Base-by-base conservation (phyloP, 2,888 invertebrate genomes). In the Gymnocheta viridis region DNA sequence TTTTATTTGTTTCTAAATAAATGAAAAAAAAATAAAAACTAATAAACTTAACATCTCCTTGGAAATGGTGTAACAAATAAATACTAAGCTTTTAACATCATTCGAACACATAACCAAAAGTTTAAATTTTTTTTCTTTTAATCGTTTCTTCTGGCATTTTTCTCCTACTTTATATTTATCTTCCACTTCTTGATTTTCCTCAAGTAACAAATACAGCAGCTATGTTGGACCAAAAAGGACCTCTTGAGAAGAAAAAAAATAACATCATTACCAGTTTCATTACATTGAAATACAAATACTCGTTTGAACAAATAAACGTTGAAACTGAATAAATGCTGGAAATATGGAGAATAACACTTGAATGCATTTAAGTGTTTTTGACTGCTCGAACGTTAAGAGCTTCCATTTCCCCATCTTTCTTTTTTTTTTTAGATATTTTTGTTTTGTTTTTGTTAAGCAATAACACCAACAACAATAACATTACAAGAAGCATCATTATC, bases 331-430 rank as follows among this genome's bases (percentile, higher is more conserved):
- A 56, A 77, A 70, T 73, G 67, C 62, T 78, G 64, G 58, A 54
- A 80, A 83, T 77, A 80, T 80, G 83, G 66, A 66, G 76, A 76
- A 73, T 47, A 72, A 84, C 86, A 85, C 86, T 85, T 86, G 82
- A 87, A 85, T 89, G 89, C 90, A 89, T 87, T 89, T 86, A 86
- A 90, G 90, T 88, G 88, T 41, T 73, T 81, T 81, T 73, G 77
- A 78, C 73, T 84, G 81, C 77, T 84, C 72, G 72, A 84, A 81
- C 60, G 67, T 70, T 41, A 77, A 80, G 70, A 67, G 66, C 17
- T 72, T 73, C 19, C 41, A 32, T 76, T 66, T 56, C 19, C 14
- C 17, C 44, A 49, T 38, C 35, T 51, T 35, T 41, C 27, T 29
- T 27, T 49, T 2, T 41, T 44, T 35, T 41, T 41, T 29, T 10